phyloP scores from a whole-genome alignment of 2,888 invertebrate genomes.

The Crossocerus cetratus region DNA sequence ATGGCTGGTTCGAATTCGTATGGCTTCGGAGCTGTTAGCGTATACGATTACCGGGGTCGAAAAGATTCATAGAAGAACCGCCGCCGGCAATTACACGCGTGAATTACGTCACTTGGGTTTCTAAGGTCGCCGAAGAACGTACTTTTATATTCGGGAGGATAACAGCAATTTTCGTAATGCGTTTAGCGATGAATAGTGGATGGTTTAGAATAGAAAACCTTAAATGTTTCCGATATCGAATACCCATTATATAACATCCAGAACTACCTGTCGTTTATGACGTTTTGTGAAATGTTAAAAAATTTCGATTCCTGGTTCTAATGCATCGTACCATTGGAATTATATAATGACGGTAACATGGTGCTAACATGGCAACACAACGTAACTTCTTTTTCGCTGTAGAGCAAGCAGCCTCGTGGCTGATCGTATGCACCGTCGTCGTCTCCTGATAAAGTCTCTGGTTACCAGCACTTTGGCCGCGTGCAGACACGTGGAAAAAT shows the following conservation, averaged over 20 bases:
- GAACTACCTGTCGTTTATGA: too few species aligned
- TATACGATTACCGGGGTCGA: neutral
- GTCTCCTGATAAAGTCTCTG: conserved; percentile 17
- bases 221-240: too few species aligned
- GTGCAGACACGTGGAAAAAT: conserved; percentile 4
- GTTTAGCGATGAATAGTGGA: too few species aligned
- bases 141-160: too few species aligned
- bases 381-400: conserved; percentile 21
- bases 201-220: too few species aligned
- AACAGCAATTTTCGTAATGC: too few species aligned
- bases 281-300: too few species aligned
- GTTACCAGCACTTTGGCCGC: conserved; percentile 2
- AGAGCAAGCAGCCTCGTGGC: conserved; percentile 9
- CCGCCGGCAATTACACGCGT: neutral
- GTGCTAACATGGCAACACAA: conserved; percentile 15
- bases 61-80: neutral
- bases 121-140: neutral
- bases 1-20: neutral
- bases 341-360: conserved; percentile 36
- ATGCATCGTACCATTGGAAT: conserved; percentile 19
- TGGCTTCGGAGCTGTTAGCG: neutral
- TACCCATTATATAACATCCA: too few species aligned
- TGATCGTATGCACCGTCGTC: neutral
- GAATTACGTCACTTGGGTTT: neutral
- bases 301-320: too few species aligned